Evolutionary conservation across 2,888 invertebrate species (phyloP), one percentile per base, ranked within the genome.

Genomic region (Proisotoma minuta): DNA sequence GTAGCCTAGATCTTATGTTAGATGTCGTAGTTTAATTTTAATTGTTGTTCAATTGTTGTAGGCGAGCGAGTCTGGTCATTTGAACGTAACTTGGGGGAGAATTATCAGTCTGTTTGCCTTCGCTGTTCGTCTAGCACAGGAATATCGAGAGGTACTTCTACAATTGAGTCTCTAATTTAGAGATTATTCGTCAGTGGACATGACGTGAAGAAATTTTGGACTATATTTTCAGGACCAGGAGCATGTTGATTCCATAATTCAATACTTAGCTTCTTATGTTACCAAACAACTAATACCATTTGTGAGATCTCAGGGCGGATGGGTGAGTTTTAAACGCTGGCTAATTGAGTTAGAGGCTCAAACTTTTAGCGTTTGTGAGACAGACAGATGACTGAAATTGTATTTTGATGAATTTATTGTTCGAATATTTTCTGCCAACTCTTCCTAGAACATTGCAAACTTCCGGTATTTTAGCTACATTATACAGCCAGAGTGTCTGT

Each of bases 291-390:
- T 80, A 48, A 76, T 78, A 1, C 77, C 78, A 53, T 80, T 79
- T 65, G 78, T 80, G 59, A 78, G 77, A 74, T 76, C 76, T 59
- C 77, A 78, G 15, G 80, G 79, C 48, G 80, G 80, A 72, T 81
- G 80, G 80, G 80, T 80, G 70, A 75, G 77, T 74, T 51, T 51
- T 26, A 26, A 39, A 60, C 57, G 61, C 15, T 40, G 29, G 24
- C n/a, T 10, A 50, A 50, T 29, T 20, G 4, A 12, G 47, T 18
- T 40, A 18, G 29, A 3, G 22, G 20, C 18, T 26, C n/a, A 57
- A 22, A 2, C 43, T 49, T 18, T 57, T 57, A 24, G 10, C 23
- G n/a, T 10, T 34, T 54, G 3, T 12, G 18, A 20, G 34, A 15
- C 54, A n/a, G n/a, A n/a, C n/a, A n/a, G n/a, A n/a, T n/a, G n/a